phyloP scores from a whole-genome alignment of 2,113 vertebrate genomes.

The Dicaeum eximium region DNA sequence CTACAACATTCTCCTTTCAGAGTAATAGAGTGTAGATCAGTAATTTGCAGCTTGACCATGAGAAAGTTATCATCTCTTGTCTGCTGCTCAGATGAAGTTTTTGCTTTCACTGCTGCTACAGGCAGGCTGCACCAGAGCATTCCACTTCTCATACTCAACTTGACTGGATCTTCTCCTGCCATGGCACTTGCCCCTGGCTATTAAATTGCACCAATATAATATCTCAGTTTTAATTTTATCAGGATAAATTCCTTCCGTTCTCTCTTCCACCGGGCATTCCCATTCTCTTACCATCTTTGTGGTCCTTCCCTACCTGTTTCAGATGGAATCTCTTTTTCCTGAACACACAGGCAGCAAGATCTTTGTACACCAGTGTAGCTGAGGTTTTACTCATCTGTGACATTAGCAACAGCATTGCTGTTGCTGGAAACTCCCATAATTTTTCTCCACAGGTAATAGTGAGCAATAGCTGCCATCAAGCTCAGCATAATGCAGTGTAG shows the following conservation, averaged over 20 bases:
- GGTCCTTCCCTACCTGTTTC: background rate
- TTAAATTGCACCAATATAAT: background rate
- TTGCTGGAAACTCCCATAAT: background rate
- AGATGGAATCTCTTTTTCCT: background rate
- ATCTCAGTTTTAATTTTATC: background rate
- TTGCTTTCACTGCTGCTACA: background rate
- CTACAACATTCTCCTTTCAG: background rate
- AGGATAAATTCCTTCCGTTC: background rate
- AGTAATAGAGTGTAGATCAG: background rate
- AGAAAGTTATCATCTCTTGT: background rate
- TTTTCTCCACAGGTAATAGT: background rate
- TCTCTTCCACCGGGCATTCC: background rate
- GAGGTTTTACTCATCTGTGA: background rate
- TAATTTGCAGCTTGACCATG: background rate
- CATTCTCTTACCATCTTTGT: background rate
- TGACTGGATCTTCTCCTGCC: background rate
- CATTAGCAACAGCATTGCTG: background rate
- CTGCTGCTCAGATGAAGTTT: background rate
- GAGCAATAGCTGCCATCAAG: background rate
- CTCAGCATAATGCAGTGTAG: background rate
- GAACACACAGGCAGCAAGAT: background rate
- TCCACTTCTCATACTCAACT: background rate
- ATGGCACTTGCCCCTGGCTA: fast-evolving
- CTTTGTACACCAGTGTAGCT: background rate
- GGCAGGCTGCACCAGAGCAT: background rate